Conservation (phyloP, 1,140 invertebrate species). For the Hesperophylax magnus region DNA sequence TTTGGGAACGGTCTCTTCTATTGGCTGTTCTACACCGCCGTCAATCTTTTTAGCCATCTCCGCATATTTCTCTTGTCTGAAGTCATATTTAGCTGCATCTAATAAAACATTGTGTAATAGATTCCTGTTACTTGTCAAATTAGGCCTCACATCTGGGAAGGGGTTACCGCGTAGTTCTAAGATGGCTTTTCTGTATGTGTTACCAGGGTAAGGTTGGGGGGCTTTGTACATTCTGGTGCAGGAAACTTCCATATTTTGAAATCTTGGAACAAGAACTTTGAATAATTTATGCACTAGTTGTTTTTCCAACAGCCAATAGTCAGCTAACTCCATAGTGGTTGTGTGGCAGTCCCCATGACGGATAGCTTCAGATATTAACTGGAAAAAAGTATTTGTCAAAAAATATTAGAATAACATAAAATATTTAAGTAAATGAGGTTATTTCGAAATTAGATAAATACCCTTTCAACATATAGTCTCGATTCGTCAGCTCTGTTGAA, state of each 20-base stretch:
- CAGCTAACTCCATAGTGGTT: conserved; percentile 90
- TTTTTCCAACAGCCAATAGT: conserved; percentile 92
- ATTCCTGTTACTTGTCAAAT: conserved; percentile 72
- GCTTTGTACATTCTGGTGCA: conserved; percentile 83
- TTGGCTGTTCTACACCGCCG: neutral
- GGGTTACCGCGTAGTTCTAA: conserved; percentile 87
- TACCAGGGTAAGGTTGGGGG: conserved; percentile 75
- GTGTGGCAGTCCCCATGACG: conserved; percentile 87
- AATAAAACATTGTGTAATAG: conserved; percentile 81
- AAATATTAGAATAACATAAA: neutral
- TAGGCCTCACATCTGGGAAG: conserved; percentile 74
- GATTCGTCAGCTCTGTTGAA: conserved; percentile 85
- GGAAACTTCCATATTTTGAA: conserved; percentile 77
- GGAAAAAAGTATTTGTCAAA: conserved; percentile 59
- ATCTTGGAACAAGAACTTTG: conserved; percentile 91
- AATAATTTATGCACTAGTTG: conserved; percentile 93
- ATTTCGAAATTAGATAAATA: conserved; percentile 59
- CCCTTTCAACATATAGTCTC: conserved; percentile 89
- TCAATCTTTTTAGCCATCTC: conserved; percentile 67
- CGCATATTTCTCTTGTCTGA: conserved; percentile 68
- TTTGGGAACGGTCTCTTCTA: neutral
- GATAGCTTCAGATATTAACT: conserved; percentile 93
- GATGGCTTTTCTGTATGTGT: conserved; percentile 71
- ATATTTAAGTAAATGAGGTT: neutral
- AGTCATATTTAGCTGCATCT: conserved; percentile 82